Conservation (phyloP, 2,888 invertebrate genomes). For the Drosophila fulvimacula region DNA sequence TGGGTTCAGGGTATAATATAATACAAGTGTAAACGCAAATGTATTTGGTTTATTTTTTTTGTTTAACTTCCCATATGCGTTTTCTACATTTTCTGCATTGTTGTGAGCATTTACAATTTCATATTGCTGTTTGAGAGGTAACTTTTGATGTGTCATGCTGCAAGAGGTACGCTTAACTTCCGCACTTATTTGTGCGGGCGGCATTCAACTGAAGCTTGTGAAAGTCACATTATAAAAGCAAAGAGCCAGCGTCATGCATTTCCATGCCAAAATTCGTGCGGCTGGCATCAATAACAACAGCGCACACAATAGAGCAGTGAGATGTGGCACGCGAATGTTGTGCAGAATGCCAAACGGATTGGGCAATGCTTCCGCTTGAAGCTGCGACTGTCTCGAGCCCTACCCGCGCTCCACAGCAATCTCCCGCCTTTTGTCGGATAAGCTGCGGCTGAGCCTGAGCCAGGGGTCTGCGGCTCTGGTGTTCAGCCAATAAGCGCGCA, state of each 20-base stretch:
- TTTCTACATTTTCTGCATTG: constrained; percentile 1
- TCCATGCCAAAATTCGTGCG: constrained; percentile 40
- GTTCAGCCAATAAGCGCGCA: constrained; percentile 60
- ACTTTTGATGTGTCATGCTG: constrained; percentile 47
- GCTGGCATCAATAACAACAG: constrained; percentile 47
- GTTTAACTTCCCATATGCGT: constrained; percentile 4
- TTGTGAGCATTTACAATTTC: constrained; percentile 7
- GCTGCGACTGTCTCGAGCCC: constrained; percentile 13
- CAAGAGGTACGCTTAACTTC: constrained; percentile 35
- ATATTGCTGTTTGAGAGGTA: background rate
- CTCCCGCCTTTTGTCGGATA: constrained; percentile 15
- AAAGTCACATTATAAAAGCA: constrained; percentile 67
- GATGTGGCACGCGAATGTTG: constrained; percentile 55
- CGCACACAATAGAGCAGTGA: constrained; percentile 40
- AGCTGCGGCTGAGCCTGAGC: constrained; percentile 13
- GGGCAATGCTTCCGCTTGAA: constrained; percentile 57
- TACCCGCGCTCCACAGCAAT: constrained; percentile 14
- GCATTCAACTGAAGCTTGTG: constrained; percentile 26
- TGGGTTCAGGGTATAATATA: too few species aligned
- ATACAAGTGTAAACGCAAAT: background rate
- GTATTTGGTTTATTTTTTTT: background rate
- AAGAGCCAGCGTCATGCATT: constrained; percentile 54
- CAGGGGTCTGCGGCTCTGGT: constrained; percentile 21
- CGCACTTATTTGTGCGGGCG: constrained; percentile 29
- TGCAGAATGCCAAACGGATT: constrained; percentile 56